phyloP scores from a whole-genome alignment of 2,113 vertebrate genomes.

The Microcebus lehilahytsara region DNA sequence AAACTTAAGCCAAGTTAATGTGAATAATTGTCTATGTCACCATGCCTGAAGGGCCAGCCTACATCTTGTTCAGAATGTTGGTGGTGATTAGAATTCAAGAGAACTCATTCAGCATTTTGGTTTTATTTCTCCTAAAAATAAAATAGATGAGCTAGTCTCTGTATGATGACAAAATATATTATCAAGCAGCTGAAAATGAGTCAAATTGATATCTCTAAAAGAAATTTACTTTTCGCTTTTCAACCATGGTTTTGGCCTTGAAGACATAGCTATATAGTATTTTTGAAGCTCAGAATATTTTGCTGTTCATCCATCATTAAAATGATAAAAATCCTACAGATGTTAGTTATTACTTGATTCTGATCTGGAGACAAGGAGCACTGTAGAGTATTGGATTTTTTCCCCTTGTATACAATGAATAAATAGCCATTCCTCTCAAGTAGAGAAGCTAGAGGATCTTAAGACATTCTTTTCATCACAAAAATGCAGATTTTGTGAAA shows the following conservation, averaged over 20 bases:
- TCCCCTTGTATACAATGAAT: constrained; percentile 5
- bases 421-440: constrained; percentile 40
- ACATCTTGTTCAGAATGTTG: not conserved
- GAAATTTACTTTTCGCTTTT: constrained; percentile 28
- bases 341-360: constrained; percentile 35
- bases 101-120: not conserved
- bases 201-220: constrained; percentile 5
- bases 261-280: constrained; percentile 15
- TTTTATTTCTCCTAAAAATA: constrained; percentile 43
- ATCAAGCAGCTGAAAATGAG: constrained; percentile 30
- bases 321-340: constrained; percentile 44
- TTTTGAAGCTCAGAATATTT: constrained; percentile 46
- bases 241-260: not conserved
- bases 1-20: not conserved
- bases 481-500: constrained; percentile 37
- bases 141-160: constrained; percentile 31
- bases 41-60: not conserved
- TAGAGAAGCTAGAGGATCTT: constrained; percentile 9
- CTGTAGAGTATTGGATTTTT: constrained; percentile 13
- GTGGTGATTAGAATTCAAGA: constrained; percentile 32
- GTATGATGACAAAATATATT: constrained; percentile 18
- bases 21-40: not conserved
- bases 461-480: constrained; percentile 31
- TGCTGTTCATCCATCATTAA: constrained; percentile 33
- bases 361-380: constrained; percentile 16